Evolutionary conservation across 2,113 vertebrate species (phyloP).

Genomic region (Stercorarius parasiticus): DNA sequence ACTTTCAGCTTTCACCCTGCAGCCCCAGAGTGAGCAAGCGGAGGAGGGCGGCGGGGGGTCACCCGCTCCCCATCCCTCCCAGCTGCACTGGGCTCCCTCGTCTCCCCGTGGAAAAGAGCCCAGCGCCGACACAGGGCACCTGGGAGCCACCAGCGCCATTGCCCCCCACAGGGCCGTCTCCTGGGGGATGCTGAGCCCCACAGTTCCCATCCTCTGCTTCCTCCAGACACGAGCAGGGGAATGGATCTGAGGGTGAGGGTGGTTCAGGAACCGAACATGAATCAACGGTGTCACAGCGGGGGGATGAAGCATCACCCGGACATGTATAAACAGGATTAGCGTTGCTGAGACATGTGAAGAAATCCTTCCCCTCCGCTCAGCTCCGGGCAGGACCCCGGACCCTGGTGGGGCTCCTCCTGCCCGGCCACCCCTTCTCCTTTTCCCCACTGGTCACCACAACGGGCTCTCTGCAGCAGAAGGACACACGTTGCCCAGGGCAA

Average conservation of each 20-base stretch:
- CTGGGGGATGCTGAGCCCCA: not conserved
- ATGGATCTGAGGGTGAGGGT: not conserved
- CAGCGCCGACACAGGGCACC: fast-evolving
- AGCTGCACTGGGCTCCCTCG: not conserved
- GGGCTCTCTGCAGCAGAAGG: not conserved
- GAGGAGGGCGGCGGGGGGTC: not conserved
- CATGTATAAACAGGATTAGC: not conserved
- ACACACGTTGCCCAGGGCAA: fast-evolving
- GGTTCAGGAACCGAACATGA: fast-evolving
- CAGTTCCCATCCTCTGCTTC: not conserved
- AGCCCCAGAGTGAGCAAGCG: not conserved
- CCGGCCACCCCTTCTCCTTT: fast-evolving
- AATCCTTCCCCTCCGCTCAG: not conserved
- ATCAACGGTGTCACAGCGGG: not conserved
- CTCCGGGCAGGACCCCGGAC: not conserved
- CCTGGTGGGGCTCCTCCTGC: fast-evolving
- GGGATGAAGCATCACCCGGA: not conserved
- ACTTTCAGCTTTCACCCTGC: conserved; percentile 67
- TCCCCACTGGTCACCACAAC: fast-evolving
- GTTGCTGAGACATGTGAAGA: fast-evolving
- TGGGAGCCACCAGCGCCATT: not conserved
- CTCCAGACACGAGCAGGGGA: not conserved
- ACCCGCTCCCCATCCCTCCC: not conserved
- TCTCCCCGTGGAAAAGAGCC: not conserved
- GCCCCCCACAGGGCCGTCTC: fast-evolving